phyloP scores from a whole-genome alignment of 2,113 vertebrate species.

The Strigops habroptila region DNA sequence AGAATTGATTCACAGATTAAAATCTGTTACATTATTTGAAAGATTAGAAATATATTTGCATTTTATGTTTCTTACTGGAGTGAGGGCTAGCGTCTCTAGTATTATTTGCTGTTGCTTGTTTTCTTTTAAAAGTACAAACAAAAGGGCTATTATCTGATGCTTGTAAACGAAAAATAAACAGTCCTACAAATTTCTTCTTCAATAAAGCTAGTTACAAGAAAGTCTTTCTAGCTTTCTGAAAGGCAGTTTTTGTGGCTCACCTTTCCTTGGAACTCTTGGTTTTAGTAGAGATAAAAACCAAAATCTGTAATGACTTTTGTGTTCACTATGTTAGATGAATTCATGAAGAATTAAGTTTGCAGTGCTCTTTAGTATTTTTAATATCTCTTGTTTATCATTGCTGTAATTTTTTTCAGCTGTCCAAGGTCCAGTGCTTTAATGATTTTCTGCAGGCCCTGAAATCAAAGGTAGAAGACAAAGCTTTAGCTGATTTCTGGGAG shows the following conservation, averaged over 20 bases:
- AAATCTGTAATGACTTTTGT: neutral
- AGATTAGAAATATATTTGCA: neutral
- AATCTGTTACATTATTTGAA: neutral
- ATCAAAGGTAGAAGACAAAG: conserved; percentile 79
- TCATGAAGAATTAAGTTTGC: neutral
- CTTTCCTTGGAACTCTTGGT: neutral
- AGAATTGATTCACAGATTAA: neutral
- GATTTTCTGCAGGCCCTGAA: conserved; percentile 85
- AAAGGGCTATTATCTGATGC: neutral
- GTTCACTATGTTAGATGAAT: neutral
- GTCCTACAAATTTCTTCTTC: neutral
- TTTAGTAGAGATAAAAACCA: neutral
- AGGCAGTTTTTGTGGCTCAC: neutral
- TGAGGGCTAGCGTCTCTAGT: neutral
- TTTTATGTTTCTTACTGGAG: neutral
- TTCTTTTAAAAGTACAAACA: neutral
- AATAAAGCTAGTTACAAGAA: neutral
- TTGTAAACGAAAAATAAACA: neutral
- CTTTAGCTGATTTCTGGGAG: conserved; percentile 91
- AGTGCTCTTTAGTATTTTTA: neutral
- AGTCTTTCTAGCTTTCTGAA: neutral
- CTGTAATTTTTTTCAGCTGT: conserved; percentile 54
- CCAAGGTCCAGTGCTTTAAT: conserved; percentile 84
- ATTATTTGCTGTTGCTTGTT: neutral
- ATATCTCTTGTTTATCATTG: conserved; percentile 7